phyloP scores from a whole-genome alignment of 2,797 vertebrate genomes.

The Rhinella marina region DNA sequence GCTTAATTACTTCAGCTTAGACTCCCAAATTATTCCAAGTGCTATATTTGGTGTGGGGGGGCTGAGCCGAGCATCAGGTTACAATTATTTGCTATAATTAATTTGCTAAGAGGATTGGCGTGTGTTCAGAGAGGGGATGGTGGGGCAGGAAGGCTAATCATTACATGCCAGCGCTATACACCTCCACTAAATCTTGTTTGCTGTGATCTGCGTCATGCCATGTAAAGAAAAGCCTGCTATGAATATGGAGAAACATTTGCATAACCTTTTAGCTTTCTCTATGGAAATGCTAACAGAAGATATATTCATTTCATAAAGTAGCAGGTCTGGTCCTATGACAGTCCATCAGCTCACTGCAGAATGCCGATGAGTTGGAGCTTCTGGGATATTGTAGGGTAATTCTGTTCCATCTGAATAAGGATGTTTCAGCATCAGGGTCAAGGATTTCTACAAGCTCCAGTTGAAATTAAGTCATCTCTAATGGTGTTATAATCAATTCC shows the following conservation, averaged over 20 bases:
- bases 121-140: constrained; percentile 24
- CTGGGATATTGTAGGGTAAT: too few species aligned
- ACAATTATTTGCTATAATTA: constrained; percentile 75
- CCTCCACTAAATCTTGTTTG: neutral
- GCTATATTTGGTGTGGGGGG: constrained; percentile 45
- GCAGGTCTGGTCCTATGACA: neutral
- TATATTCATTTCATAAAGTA: neutral
- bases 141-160: constrained; percentile 32
- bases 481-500: too few species aligned
- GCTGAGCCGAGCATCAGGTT: constrained; percentile 36
- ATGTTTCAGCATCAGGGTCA: neutral
- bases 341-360: neutral
- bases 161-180: constrained; percentile 26
- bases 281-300: neutral
- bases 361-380: neutral
- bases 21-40: constrained; percentile 70
- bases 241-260: neutral
- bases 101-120: constrained; percentile 68
- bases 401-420: too few species aligned
- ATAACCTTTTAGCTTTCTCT: neutral
- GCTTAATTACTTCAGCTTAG: constrained; percentile 74
- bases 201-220: neutral
- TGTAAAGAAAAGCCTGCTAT: neutral
- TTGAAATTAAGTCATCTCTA: too few species aligned
- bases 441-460: neutral